Percentiles rank a stretch among this genome's conserved stretches.
Evolutionary conservation across 2,113 vertebrate species (phyloP).

Genomic region (Megalops atlanticus): DNA sequence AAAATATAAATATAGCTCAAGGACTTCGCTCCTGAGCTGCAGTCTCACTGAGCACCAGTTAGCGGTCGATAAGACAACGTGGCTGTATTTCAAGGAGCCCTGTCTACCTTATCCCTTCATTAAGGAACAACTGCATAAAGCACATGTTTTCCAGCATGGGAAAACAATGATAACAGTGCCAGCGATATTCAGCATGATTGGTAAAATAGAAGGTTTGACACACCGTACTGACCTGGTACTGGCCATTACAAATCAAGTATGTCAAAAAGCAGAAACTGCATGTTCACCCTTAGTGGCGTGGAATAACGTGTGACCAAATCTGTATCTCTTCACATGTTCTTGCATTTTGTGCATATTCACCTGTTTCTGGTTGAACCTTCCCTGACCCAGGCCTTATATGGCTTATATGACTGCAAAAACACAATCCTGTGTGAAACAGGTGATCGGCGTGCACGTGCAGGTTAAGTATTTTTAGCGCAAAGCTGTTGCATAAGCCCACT

Average conservation of each 20-base stretch:
- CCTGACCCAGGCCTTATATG: not conserved
- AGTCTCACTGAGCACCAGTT: not conserved
- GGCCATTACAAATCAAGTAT: not conserved
- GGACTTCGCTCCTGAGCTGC: not conserved
- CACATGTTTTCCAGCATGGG: not conserved
- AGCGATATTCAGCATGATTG: not conserved
- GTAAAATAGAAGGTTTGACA: not conserved
- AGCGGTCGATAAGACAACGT: not conserved
- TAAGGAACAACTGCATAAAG: not conserved
- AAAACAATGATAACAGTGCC: not conserved
- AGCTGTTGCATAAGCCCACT: not conserved
- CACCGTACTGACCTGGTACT: not conserved
- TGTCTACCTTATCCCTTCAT: not conserved
- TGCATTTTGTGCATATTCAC: too few relatives aligned
- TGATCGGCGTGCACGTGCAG: not conserved
- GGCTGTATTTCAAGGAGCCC: not conserved
- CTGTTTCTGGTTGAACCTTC: not conserved
- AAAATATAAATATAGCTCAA: not conserved
- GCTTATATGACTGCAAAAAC: too few relatives aligned
- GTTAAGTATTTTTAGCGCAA: not conserved
- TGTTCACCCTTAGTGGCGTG: too few relatives aligned
- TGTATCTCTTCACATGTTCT: too few relatives aligned
- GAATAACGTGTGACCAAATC: too few relatives aligned
- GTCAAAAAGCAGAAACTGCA: not conserved
- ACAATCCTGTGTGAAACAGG: not conserved